Evolutionary conservation across 2,113 vertebrate genomes (phyloP), one percentile per base, ranked within the genome.

Genomic region (Oncorhynchus tshawytscha): DNA sequence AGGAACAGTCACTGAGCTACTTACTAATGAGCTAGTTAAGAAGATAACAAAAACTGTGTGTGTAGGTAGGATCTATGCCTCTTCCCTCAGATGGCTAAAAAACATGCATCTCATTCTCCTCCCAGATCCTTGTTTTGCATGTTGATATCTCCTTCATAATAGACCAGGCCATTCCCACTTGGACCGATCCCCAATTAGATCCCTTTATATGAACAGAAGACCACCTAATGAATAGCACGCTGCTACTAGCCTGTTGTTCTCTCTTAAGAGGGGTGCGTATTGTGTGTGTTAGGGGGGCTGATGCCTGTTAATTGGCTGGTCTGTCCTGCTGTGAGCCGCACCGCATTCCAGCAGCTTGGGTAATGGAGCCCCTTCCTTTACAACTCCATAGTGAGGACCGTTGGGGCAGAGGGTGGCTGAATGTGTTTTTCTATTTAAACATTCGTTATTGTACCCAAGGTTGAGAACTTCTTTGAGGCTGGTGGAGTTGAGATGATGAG

Each of bases 301-400:
- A 83, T 87, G 85, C 81, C 45, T 81, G 85, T 87, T 87, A 87
- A 87, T 87, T 87, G 82, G 85, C 81, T 81, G 74, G 79, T 75
- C 78, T 79, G 74, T 81, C 85, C 69, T 78, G 83, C 82, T 78
- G 76, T 59, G 76, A 67, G 67, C 75, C 77, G 70, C 85, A 80
- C 73, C 73, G 77, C 67, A 67, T 70, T 78, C 70, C 70, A 80
- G 78, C 78, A 84, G 73, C 73, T 80, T 51, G 66, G 67, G 31
- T 70, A 54, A 74, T 71, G 57, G 68, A 76, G 72, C 39, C 51
- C 8, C 64, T 25, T 78, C 67, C 57, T 75, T 70, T 78, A 67
- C 70, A 70, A 69, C 75, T 75, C 51, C 31, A 31, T 22, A 1
- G 48, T 71, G 54, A 78, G 70, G 67, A 45, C 5, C 39, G 27